phyloP scores from a whole-genome alignment of 2,888 invertebrate genomes.

The Callosobruchus maculatus region DNA sequence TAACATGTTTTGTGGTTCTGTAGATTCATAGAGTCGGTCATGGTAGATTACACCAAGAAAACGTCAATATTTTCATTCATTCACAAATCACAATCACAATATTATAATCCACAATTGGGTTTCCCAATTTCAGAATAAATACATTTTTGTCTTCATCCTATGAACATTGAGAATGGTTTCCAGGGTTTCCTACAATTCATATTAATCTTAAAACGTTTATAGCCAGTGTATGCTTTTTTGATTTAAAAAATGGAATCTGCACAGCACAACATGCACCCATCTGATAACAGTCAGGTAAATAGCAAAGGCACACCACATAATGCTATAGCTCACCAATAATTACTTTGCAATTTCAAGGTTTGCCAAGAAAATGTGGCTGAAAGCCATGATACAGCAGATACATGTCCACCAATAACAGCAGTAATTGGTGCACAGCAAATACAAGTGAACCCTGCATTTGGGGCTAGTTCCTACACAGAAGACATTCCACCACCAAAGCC shows the following conservation, averaged over 20 bases:
- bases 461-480: slow-evolving; percentile 43
- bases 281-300: neutral
- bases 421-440: neutral
- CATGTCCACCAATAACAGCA: neutral
- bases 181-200: neutral
- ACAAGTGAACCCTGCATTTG: slow-evolving; percentile 8
- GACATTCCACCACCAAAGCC: slow-evolving; percentile 79
- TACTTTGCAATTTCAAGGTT: neutral
- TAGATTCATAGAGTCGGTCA: no score
- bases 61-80: neutral
- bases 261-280: neutral
- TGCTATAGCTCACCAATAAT: neutral
- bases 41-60: neutral
- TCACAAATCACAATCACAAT: neutral
- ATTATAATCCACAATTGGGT: neutral
- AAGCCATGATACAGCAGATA: neutral
- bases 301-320: neutral
- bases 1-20: no score
- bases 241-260: neutral
- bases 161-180: neutral
- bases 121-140: neutral
- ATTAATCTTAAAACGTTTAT: neutral
- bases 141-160: neutral
- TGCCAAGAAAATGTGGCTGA: neutral
- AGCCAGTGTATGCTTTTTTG: neutral